Conservation (phyloP, 2,888 invertebrate species). For the Gastracanthus pulcherrimus region DNA sequence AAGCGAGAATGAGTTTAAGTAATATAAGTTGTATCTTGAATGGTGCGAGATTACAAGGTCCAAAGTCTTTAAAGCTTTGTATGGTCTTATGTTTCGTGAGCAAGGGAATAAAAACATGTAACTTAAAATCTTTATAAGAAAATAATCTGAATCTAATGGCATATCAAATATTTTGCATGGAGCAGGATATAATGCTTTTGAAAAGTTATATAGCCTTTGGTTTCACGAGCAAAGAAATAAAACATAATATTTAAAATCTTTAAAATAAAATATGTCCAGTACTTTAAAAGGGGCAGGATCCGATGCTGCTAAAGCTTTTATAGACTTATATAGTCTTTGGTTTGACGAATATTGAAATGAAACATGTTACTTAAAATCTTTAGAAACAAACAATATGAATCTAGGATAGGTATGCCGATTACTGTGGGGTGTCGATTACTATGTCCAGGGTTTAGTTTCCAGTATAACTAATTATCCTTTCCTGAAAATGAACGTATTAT, state of each 20-base stretch:
- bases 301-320: conserved; percentile 64
- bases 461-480: too few relatives aligned
- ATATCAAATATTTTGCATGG: conserved; percentile 63
- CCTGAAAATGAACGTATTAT: too few relatives aligned
- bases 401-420: too few relatives aligned
- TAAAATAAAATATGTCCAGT: conserved; percentile 61
- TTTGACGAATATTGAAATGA: conserved; percentile 59
- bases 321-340: conserved; percentile 67
- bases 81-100: conserved; percentile 61
- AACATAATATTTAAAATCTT: conserved; percentile 45
- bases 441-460: conserved; percentile 67
- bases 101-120: conserved; percentile 61
- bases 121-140: conserved; percentile 49
- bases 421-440: too few relatives aligned
- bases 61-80: conserved; percentile 60
- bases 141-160: conserved; percentile 61
- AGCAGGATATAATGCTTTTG: conserved; percentile 63
- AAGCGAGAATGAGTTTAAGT: conserved; percentile 34
- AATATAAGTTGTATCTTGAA: conserved; percentile 56
- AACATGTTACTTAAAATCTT: conserved; percentile 35
- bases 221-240: conserved; percentile 59
- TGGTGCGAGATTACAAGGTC: conserved; percentile 58
- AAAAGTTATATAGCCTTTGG: conserved; percentile 64
- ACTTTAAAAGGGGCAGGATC: conserved; percentile 61
- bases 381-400: conserved; percentile 62